These are phyloP conservation scores for Drosophila baimaii DNA, from an alignment of 1,140 invertebrate species.

Conservation along the genomic window DNA sequence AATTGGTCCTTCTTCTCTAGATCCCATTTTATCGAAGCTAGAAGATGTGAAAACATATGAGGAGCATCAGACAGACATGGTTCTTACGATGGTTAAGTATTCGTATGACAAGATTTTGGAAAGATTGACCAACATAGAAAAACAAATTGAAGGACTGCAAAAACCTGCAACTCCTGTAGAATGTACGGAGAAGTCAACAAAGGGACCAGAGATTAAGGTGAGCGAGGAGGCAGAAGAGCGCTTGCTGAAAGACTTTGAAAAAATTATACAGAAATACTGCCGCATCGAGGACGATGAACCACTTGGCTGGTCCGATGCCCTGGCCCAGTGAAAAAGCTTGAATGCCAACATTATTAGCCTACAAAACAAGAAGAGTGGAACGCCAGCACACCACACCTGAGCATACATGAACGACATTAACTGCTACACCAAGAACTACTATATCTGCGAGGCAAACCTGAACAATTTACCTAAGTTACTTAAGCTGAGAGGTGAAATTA, in stretches of 20 bases:
- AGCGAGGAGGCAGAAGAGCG: background rate
- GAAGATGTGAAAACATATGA: background rate
- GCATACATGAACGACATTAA: background rate
- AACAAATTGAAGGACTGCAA: background rate
- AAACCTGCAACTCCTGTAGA: too few species aligned
- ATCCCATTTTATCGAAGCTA: background rate
- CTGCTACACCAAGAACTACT: background rate
- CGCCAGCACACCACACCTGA: background rate
- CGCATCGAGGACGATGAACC: background rate
- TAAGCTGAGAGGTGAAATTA: too few species aligned
- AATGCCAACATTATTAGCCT: background rate
- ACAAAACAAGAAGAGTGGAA: background rate
- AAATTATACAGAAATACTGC: background rate
- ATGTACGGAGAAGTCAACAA: background rate
- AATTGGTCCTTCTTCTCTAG: background rate
- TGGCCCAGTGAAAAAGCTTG: background rate
- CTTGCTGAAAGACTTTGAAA: background rate
- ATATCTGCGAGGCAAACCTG: background rate
- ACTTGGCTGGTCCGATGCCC: background rate
- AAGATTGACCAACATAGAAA: background rate
- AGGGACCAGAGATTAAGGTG: too few species aligned
- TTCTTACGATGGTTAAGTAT: background rate
- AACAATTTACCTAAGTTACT: too few species aligned
- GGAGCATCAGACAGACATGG: background rate
- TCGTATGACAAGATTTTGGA: background rate